Conservation (phyloP, 1,140 invertebrate species). For the Lordiphosa mommai region DNA sequence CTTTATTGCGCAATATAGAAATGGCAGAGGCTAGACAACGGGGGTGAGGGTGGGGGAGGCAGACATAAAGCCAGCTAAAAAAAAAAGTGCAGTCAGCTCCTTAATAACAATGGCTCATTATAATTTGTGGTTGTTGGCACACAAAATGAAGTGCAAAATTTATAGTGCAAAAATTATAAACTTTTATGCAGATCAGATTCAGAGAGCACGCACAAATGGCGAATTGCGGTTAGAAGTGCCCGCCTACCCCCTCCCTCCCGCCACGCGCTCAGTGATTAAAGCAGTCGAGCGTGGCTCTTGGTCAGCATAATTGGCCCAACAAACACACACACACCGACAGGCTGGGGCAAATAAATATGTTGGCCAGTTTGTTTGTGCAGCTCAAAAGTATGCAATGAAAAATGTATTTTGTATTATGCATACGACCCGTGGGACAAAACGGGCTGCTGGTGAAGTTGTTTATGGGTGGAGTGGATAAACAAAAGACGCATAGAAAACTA, state of each 20-base stretch:
- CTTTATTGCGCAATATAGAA: conserved; percentile 39
- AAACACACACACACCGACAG: conserved; percentile 13
- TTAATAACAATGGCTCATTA: conserved; percentile 69
- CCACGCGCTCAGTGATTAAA: conserved; percentile 13
- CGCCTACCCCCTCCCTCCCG: background rate
- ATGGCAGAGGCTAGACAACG: conserved; percentile 6
- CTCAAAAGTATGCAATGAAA: conserved; percentile 59
- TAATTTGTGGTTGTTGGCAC: conserved; percentile 67
- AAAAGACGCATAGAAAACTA: conserved; percentile 30
- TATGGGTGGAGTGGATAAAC: background rate
- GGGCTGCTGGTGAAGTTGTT: background rate
- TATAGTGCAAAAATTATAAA: conserved; percentile 73
- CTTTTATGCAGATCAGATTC: conserved; percentile 35
- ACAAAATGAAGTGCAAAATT: conserved; percentile 68
- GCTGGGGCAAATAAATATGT: conserved; percentile 41
- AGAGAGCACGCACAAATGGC: conserved; percentile 20
- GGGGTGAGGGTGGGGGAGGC: background rate
- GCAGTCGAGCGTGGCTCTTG: conserved; percentile 52
- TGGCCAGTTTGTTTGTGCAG: conserved; percentile 1
- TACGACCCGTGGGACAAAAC: conserved; percentile 28
- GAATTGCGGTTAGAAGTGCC: conserved; percentile 21
- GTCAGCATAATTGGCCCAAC: conserved; percentile 66
- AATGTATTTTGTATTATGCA: conserved; percentile 55
- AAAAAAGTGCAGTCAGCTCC: conserved; percentile 27
- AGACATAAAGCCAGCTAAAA: background rate